A percentile compares a stretch with the other conserved stretches of the same genome.
These are phyloP conservation scores for Nematostella vectensis DNA, from an alignment of 92 coral and sea anemone genomes.

Conservation along the genomic window DNA sequence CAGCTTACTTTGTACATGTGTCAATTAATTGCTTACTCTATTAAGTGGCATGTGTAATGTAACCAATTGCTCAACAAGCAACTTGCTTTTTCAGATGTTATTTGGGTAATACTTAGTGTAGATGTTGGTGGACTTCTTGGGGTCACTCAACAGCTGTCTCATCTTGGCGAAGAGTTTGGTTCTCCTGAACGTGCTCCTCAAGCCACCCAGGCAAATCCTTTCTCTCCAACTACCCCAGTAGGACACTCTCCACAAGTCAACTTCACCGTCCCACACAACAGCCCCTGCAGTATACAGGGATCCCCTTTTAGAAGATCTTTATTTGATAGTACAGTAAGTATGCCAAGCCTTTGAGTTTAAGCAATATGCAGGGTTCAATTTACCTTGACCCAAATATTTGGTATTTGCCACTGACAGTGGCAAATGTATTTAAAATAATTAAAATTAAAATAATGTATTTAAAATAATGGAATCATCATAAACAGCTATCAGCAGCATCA, in stretches of 20 bases:
- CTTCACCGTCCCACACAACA: constrained; percentile 67
- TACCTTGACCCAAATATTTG: too few relatives aligned
- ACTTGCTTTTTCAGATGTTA: constrained; percentile 56
- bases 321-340: constrained; percentile 32
- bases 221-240: constrained; percentile 50
- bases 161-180: constrained; percentile 74
- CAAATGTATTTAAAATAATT: too few relatives aligned
- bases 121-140: constrained; percentile 88
- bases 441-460: too few relatives aligned
- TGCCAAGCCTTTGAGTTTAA: not conserved
- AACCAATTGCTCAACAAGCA: too few relatives aligned
- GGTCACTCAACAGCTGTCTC: constrained; percentile 90
- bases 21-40: too few relatives aligned
- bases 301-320: constrained; percentile 64
- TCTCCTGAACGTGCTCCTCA: constrained; percentile 26
- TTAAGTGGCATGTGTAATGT: too few relatives aligned
- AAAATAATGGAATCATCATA: too few relatives aligned
- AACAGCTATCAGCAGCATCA: too few relatives aligned
- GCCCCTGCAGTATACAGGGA: constrained; percentile 54
- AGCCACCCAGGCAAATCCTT: constrained; percentile 50
- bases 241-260: constrained; percentile 56
- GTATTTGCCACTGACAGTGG: too few relatives aligned
- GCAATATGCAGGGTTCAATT: too few relatives aligned
- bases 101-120: constrained; percentile 92
- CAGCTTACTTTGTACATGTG: too few relatives aligned